These are phyloP conservation scores for Dasypolia templi DNA, from an alignment of 2,888 invertebrate species.

Conservation along the genomic window DNA sequence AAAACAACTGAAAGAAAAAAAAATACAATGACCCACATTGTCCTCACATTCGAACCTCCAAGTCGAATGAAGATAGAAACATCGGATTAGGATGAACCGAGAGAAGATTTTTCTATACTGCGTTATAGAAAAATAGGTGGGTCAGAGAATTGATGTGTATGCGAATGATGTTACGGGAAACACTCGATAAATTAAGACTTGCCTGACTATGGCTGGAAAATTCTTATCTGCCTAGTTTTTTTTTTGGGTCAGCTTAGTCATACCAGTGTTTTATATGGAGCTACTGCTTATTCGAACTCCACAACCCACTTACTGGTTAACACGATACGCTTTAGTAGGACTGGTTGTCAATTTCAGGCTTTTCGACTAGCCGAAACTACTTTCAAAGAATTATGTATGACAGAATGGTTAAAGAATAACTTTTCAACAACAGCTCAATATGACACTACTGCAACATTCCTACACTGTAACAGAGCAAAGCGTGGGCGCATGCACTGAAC, in stretches of 20 bases:
- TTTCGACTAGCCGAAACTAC: background rate
- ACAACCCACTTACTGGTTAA: background rate
- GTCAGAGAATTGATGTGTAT: too few relatives aligned
- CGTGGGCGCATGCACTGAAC: constrained; percentile 63
- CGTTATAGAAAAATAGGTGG: too few relatives aligned
- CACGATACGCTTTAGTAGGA: background rate
- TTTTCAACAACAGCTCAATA: background rate
- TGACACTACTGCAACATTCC: constrained; percentile 30
- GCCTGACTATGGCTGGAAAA: background rate
- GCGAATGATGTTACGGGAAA: background rate
- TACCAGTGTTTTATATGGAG: background rate
- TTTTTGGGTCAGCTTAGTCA: too few relatives aligned
- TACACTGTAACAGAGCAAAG: constrained; percentile 19
- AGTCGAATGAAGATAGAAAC: background rate
- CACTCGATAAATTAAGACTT: background rate
- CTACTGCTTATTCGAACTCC: background rate
- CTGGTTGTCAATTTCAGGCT: background rate
- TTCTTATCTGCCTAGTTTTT: too few relatives aligned
- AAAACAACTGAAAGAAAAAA: too few relatives aligned
- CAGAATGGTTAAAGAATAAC: too few relatives aligned
- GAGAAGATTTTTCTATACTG: background rate
- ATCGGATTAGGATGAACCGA: background rate
- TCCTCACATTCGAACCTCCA: too few relatives aligned
- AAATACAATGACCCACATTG: too few relatives aligned
- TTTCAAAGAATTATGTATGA: too few relatives aligned